These are phyloP conservation scores for Epicampocera succincta DNA, from an alignment of 2,888 invertebrate genomes.

Conservation along the genomic window DNA sequence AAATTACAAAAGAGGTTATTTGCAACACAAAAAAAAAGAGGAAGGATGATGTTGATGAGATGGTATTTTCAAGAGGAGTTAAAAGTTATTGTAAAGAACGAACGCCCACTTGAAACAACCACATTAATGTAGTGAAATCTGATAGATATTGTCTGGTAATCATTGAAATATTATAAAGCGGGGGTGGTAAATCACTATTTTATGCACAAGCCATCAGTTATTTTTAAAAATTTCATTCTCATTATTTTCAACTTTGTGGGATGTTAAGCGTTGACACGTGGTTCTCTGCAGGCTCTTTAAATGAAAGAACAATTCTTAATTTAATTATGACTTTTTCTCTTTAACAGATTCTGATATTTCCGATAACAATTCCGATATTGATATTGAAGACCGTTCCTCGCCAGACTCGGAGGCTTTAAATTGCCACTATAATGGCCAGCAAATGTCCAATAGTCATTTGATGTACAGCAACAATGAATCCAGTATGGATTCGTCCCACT, in stretches of 20 bases:
- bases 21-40: constrained; percentile 10
- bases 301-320: constrained; percentile 15
- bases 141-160: constrained; percentile 62
- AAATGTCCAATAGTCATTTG: constrained; percentile 55
- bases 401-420: constrained; percentile 78
- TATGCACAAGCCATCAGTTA: constrained; percentile 2
- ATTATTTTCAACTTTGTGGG: constrained; percentile 56
- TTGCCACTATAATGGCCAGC: constrained; percentile 69
- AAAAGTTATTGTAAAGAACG: constrained; percentile 62
- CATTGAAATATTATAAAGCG: constrained; percentile 38
- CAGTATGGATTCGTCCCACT: constrained; percentile 76
- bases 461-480: constrained; percentile 77
- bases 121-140: constrained; percentile 47
- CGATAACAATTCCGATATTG: constrained; percentile 81
- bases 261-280: constrained; percentile 74
- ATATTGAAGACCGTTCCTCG: constrained; percentile 81
- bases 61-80: constrained; percentile 43
- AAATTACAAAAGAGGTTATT: constrained; percentile 29
- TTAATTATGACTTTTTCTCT: background rate
- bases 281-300: constrained; percentile 73
- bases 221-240: constrained; percentile 1
- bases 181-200: constrained; percentile 32
- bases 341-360: constrained; percentile 78
- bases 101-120: constrained; percentile 70
- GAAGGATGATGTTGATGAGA: constrained; percentile 48